These are phyloP conservation scores for Balanococcus diminutus DNA, from an alignment of 2,888 invertebrate genomes.

Conservation along the genomic window DNA sequence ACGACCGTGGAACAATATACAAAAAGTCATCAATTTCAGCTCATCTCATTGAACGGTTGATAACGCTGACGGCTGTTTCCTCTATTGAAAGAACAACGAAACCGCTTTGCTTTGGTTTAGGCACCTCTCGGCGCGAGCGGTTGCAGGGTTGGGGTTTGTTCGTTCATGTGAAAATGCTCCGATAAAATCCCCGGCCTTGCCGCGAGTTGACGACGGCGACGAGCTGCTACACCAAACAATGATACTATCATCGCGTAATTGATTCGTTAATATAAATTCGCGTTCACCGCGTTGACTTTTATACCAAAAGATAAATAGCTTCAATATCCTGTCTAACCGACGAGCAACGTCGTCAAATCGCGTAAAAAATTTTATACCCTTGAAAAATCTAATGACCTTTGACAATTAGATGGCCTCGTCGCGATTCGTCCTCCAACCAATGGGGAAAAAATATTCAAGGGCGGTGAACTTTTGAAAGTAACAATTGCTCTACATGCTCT, in stretches of 20 bases:
- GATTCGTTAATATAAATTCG: conserved; percentile 51
- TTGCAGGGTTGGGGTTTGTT: conserved; percentile 41
- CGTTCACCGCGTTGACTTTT: neutral
- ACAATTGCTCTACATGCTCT: no score
- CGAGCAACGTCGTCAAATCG: neutral
- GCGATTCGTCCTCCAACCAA: no score
- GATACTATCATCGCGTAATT: conserved; percentile 46
- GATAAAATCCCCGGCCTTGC: conserved; percentile 38
- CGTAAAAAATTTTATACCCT: neutral
- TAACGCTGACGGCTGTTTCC: conserved; percentile 34
- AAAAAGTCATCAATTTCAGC: conserved; percentile 37
- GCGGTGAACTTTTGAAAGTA: no score
- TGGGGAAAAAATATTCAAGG: no score
- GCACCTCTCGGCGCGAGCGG: conserved; percentile 2
- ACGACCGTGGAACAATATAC: conserved; percentile 33
- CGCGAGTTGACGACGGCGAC: conserved; percentile 42
- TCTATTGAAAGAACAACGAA: conserved; percentile 37
- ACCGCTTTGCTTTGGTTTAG: conserved; percentile 18
- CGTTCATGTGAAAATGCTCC: conserved; percentile 45
- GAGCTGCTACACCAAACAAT: conserved; percentile 31
- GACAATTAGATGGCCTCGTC: neutral
- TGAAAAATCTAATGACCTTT: conserved; percentile 19
- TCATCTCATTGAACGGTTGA: conserved; percentile 37
- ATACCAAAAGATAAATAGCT: conserved; percentile 27
- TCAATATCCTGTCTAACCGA: neutral